phyloP scores from a whole-genome alignment of 1,140 invertebrate genomes.

The Pentalonia nigronervosa region DNA sequence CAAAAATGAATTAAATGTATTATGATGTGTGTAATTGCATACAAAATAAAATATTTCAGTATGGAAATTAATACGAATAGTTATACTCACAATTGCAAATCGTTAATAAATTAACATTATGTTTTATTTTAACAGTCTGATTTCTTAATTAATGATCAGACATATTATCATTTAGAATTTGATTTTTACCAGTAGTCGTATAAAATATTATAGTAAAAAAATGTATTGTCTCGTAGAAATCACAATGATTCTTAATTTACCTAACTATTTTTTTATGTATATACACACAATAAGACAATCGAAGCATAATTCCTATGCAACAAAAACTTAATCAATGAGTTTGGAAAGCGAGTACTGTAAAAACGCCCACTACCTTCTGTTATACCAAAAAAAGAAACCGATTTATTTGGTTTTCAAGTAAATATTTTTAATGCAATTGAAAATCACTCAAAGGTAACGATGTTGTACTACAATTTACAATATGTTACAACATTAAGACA shows the following conservation, averaged over 20 bases:
- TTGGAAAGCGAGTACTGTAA: background rate
- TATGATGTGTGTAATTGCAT: no score
- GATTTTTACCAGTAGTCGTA: background rate
- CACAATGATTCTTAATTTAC: background rate
- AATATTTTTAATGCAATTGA: background rate
- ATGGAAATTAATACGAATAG: no score
- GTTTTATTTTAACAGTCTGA: no score
- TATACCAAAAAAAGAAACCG: background rate
- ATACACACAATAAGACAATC: background rate
- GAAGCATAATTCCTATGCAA: background rate
- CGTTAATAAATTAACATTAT: no score
- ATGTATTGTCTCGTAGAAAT: background rate
- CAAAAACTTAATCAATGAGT: background rate
- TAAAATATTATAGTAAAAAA: background rate
- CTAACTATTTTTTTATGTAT: no score
- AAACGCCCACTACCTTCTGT: background rate
- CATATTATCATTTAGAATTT: background rate
- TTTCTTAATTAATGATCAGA: no score
- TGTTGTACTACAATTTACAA: background rate
- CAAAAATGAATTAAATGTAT: background rate
- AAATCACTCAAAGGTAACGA: background rate
- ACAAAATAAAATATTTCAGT: no score
- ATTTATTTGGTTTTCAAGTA: background rate
- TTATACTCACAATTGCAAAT: no score
- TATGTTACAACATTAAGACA: no score